Percentiles rank a stretch among this genome's conserved stretches.
Conservation (phyloP, 1,140 invertebrate genomes). For the Samia ricini region DNA sequence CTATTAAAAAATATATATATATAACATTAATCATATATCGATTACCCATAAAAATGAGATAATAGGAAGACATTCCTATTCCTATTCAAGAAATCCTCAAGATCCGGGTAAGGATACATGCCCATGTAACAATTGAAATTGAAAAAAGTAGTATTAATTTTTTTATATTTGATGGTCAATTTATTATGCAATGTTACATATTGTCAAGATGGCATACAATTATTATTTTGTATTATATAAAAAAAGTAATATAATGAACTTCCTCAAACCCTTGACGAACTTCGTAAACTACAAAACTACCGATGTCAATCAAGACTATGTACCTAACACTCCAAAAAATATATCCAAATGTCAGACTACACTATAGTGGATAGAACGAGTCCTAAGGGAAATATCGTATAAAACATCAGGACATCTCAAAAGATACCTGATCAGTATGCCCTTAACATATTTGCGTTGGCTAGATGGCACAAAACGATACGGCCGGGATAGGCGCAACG, state of each 20-base stretch:
- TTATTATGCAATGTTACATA: too few species aligned
- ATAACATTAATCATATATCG: too few species aligned
- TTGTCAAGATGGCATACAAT: too few species aligned
- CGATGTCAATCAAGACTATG: not conserved
- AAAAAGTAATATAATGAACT: not conserved
- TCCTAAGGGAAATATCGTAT: constrained; percentile 22
- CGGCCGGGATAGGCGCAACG: constrained; percentile 16
- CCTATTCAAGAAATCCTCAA: too few species aligned
- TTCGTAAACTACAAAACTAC: not conserved
- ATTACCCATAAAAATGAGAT: too few species aligned
- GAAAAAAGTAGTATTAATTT: too few species aligned
- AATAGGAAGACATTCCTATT: too few species aligned
- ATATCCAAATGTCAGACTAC: not conserved
- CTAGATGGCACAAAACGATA: constrained; percentile 29
- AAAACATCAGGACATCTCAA: constrained; percentile 20
- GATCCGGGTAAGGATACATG: too few species aligned
- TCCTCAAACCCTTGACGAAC: not conserved
- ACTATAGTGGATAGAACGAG: not conserved
- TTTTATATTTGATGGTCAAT: too few species aligned
- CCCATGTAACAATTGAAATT: too few species aligned
- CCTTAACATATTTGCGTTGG: constrained; percentile 23
- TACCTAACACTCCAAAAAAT: not conserved
- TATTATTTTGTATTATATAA: too few species aligned
- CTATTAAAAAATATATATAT: too few species aligned
- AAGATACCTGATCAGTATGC: constrained; percentile 16